A percentile compares a stretch with the other conserved stretches of the same genome.
Conservation (phyloP, 1,140 invertebrate genomes). For the Drosophila eugracilis region DNA sequence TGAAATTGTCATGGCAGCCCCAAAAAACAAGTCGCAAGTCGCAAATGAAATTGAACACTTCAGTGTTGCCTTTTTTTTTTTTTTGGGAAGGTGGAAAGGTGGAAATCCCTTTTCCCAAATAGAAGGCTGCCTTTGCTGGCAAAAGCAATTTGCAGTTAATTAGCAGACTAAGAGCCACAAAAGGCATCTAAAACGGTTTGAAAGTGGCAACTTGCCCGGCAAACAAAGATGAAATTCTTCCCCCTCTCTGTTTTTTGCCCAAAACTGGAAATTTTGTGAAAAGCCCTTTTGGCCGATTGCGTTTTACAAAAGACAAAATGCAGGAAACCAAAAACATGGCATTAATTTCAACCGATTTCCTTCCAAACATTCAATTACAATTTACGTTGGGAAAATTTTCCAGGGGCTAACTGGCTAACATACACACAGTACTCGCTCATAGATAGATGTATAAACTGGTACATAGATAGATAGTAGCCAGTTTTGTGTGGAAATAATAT, state of each 20-base stretch:
- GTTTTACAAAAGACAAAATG: conserved; percentile 13
- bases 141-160: conserved; percentile 56
- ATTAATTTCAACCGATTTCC: conserved; percentile 37
- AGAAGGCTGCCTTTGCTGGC: not conserved
- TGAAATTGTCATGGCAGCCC: conserved; percentile 46
- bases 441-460: no score
- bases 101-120: no score
- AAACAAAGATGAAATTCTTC: conserved; percentile 22
- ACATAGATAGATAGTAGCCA: not conserved
- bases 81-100: not conserved
- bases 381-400: not conserved
- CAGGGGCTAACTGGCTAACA: not conserved
- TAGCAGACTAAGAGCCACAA: conserved; percentile 36
- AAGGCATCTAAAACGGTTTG: conserved; percentile 21
- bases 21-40: conserved; percentile 3
- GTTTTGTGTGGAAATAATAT: conserved; percentile 23
- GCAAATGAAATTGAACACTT: conserved; percentile 38
- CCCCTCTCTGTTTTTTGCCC: no score
- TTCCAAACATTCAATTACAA: conserved; percentile 33
- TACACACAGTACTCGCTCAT: no score
- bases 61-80: not conserved
- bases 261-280: not conserved
- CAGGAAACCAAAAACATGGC: not conserved
- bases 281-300: conserved; percentile 13
- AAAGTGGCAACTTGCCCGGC: conserved; percentile 20